phyloP scores from a whole-genome alignment of 2,888 invertebrate species.

The Macaria liturata region DNA sequence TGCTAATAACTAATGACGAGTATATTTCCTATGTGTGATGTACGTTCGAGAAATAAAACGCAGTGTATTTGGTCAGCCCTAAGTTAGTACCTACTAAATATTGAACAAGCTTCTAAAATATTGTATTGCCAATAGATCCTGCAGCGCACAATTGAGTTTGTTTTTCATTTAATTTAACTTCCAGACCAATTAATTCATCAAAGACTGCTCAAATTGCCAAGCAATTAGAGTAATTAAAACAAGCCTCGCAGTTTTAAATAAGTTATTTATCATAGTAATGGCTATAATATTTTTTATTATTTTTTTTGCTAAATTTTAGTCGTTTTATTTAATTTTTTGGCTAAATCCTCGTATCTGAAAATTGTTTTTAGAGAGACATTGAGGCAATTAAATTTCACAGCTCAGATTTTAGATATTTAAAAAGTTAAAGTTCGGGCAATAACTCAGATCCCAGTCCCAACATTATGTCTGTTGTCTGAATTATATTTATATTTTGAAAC shows the following conservation, averaged over 20 bases:
- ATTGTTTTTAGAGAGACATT: no score
- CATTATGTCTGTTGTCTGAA: no score
- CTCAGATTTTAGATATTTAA: no score
- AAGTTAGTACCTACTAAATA: slow-evolving; percentile 3
- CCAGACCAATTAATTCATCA: slow-evolving; percentile 11
- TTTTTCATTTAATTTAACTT: slow-evolving; percentile 12
- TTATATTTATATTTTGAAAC: no score
- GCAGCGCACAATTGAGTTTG: slow-evolving; percentile 9
- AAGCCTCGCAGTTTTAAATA: slow-evolving; percentile 8
- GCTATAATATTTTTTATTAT: not conserved
- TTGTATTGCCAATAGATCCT: slow-evolving; percentile 10
- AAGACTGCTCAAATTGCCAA: slow-evolving; percentile 12
- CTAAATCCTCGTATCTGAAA: no score
- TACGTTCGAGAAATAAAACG: no score
- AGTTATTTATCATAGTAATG: slow-evolving; percentile 7
- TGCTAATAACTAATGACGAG: no score
- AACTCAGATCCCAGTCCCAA: no score
- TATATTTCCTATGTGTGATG: no score
- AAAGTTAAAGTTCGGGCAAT: no score
- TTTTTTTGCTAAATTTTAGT: not conserved
- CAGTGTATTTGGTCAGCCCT: not conserved
- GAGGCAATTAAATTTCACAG: no score
- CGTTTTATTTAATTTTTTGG: not conserved
- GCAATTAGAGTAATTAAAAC: slow-evolving; percentile 16
- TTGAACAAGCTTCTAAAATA: slow-evolving; percentile 3